Percentiles rank a stretch among this genome's conserved stretches.
These are phyloP conservation scores for Polydrusus cervinus DNA, from an alignment of 2,888 invertebrate species.

Conservation along the genomic window DNA sequence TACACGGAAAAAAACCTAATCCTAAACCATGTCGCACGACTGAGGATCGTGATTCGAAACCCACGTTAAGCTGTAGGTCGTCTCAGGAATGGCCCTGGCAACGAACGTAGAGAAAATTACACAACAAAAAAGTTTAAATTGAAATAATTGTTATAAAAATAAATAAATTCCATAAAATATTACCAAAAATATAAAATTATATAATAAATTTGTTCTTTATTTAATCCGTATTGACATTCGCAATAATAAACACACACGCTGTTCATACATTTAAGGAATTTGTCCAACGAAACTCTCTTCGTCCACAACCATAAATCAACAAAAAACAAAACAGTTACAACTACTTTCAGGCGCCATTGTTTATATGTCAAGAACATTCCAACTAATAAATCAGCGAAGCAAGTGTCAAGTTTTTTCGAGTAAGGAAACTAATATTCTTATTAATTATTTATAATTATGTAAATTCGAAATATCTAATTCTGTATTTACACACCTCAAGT, in stretches of 20 bases:
- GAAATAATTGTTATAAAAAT: too few species aligned
- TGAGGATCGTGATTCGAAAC: too few species aligned
- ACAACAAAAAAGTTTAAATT: too few species aligned
- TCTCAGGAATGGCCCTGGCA: too few species aligned
- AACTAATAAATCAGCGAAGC: constrained; percentile 39
- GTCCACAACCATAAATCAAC: constrained; percentile 16
- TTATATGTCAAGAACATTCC: constrained; percentile 36
- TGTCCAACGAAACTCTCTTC: neutral
- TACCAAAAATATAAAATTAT: too few species aligned
- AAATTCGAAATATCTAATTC: constrained; percentile 35
- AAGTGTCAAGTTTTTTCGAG: constrained; percentile 30
- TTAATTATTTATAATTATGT: constrained; percentile 50
- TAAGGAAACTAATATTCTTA: constrained; percentile 34
- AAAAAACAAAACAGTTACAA: constrained; percentile 27
- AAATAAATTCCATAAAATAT: too few species aligned
- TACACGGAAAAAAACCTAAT: too few species aligned
- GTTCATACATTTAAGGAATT: constrained; percentile 5
- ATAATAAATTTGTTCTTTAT: neutral
- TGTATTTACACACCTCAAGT: constrained; percentile 48
- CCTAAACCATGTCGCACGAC: too few species aligned
- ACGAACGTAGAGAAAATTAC: too few species aligned
- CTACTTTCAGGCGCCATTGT: constrained; percentile 44
- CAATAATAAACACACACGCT: neutral
- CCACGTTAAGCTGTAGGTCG: too few species aligned
- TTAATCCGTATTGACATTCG: neutral